A percentile compares a stretch with the other conserved stretches of the same genome.
These are phyloP conservation scores for Paguma larvata DNA, from an alignment of 2,797 vertebrate genomes.

Conservation along the genomic window DNA sequence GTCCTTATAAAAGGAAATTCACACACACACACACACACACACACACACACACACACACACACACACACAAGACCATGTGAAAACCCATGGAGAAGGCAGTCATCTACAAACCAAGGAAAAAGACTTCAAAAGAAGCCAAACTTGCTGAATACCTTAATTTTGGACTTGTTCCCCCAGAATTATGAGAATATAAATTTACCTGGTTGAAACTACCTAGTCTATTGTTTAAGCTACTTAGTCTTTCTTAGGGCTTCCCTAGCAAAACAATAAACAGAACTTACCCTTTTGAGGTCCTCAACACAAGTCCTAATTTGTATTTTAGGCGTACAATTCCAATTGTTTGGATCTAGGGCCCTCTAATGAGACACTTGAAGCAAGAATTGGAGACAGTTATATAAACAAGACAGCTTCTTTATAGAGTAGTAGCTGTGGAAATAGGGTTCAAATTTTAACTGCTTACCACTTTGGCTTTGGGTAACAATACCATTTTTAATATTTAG, in stretches of 20 bases:
- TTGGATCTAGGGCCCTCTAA: neutral
- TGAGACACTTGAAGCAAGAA: neutral
- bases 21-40: no score
- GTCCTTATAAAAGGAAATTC: neutral
- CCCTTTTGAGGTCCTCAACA: neutral
- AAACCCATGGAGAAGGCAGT: neutral
- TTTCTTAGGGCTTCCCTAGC: neutral
- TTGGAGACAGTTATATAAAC: neutral
- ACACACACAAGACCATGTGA: accelerated
- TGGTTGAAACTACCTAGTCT: neutral
- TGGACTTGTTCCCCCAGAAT: neutral
- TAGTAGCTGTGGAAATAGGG: neutral
- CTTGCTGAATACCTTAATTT: neutral
- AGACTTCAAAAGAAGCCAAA: neutral
- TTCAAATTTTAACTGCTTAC: conserved; percentile 56
- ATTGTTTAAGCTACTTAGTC: neutral
- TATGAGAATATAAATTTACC: neutral
- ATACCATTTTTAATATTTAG: conserved; percentile 64
- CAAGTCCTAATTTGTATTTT: neutral
- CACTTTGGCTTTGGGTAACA: conserved; percentile 62
- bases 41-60: neutral
- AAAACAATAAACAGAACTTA: neutral
- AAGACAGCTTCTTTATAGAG: conserved; percentile 4
- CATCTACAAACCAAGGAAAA: neutral
- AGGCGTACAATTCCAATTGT: neutral